These are phyloP conservation scores for Cebus imitator DNA, from an alignment of 2,113 vertebrate species.

Conservation along the genomic window DNA sequence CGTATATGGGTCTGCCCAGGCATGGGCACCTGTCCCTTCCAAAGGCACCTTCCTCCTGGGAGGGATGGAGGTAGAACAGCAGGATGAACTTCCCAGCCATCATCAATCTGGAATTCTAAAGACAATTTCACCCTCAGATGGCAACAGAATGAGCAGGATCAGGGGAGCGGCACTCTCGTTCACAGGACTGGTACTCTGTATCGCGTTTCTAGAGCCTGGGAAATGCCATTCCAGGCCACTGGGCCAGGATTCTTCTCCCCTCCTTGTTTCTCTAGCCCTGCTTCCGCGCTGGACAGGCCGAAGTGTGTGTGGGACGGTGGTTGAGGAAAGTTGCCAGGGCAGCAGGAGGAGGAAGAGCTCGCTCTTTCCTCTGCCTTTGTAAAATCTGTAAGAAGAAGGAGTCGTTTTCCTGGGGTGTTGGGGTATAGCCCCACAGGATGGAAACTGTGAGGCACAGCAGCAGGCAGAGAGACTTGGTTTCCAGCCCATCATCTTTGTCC, in stretches of 20 bases:
- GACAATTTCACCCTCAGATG: not conserved
- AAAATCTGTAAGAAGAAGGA: not conserved
- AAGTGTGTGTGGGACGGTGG: no score
- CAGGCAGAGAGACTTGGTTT: not conserved
- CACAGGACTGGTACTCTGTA: not conserved
- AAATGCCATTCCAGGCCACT: not conserved
- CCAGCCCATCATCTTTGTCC: not conserved
- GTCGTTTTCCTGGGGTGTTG: not conserved
- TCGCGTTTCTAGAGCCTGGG: not conserved
- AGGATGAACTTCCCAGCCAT: not conserved
- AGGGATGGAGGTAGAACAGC: not conserved
- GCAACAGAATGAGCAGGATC: not conserved
- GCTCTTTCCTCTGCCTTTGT: not conserved
- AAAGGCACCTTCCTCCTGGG: not conserved
- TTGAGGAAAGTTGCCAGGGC: not conserved
- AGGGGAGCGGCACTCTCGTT: not conserved
- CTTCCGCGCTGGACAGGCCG: not conserved
- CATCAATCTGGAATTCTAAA: not conserved
- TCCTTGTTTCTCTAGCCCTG: not conserved
- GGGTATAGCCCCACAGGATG: not conserved
- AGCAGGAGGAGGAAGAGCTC: not conserved
- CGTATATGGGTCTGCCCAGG: not conserved
- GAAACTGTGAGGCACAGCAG: not conserved
- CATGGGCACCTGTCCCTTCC: constrained; percentile 1
- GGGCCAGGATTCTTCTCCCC: not conserved